Percentiles rank a stretch among this genome's conserved stretches.
Evolutionary conservation across 1,140 invertebrate genomes (phyloP).

Genomic region (Macrocentrus cingulum): DNA sequence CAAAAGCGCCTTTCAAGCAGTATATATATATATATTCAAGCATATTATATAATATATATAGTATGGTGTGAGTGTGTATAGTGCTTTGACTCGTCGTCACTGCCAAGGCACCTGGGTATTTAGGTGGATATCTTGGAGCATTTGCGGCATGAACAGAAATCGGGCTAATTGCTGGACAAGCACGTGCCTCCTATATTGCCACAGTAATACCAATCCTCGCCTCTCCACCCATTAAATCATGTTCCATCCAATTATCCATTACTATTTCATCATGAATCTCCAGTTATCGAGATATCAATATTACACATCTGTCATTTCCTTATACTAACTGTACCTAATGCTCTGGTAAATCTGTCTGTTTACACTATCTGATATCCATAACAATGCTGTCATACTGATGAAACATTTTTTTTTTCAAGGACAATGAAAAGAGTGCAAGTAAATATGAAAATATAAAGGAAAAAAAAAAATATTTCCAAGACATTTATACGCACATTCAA

Average conservation of each 20-base stretch:
- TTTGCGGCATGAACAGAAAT: slow-evolving; percentile 10
- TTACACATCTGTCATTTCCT: too few species aligned
- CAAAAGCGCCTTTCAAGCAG: too few species aligned
- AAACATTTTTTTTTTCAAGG: too few species aligned
- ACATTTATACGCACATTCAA: background rate
- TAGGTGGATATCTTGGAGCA: slow-evolving; percentile 13
- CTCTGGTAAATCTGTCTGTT: too few species aligned
- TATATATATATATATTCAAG: too few species aligned
- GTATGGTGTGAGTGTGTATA: too few species aligned
- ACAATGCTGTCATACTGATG: too few species aligned
- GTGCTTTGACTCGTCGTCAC: background rate
- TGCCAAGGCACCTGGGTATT: background rate
- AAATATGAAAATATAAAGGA: background rate
- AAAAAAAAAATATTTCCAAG: background rate
- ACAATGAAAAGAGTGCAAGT: background rate
- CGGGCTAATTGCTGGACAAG: slow-evolving; percentile 8
- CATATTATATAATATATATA: too few species aligned
- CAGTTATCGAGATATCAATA: background rate
- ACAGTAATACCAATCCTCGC: background rate
- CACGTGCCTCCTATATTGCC: background rate
- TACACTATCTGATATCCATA: too few species aligned
- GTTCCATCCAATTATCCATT: slow-evolving; percentile 7
- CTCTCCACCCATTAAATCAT: background rate
- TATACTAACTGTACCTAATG: too few species aligned
- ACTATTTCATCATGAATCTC: slow-evolving; percentile 11